These are phyloP conservation scores for Heliconius sara DNA, from an alignment of 2,888 invertebrate genomes.

Conservation along the genomic window DNA sequence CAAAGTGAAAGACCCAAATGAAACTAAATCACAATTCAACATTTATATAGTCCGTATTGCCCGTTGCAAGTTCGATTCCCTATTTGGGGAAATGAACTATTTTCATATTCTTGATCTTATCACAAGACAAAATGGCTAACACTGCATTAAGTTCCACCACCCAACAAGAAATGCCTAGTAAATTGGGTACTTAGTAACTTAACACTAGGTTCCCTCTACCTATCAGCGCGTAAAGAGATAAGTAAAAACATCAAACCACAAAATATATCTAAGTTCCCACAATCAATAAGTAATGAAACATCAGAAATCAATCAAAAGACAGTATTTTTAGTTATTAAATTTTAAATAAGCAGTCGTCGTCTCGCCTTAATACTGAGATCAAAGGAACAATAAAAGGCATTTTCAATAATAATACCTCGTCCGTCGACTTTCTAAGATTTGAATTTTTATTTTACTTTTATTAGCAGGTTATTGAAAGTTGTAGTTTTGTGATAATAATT, in stretches of 20 bases:
- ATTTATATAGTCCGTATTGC: no score
- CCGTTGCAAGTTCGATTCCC: no score
- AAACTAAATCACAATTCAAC: no score
- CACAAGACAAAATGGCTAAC: no score
- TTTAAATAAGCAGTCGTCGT: conserved; percentile 27
- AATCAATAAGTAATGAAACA: background rate
- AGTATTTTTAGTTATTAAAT: conserved; percentile 15
- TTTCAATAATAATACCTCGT: conserved; percentile 33
- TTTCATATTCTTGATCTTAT: no score
- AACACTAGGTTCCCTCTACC: no score
- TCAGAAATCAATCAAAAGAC: conserved; percentile 16
- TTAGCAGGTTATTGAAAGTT: background rate
- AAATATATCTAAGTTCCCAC: background rate
- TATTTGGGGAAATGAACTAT: no score
- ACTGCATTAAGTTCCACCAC: no score
- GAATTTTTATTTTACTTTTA: conserved; percentile 1
- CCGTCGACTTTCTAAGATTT: background rate
- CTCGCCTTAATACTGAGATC: conserved; percentile 40
- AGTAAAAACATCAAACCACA: background rate
- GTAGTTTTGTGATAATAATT: background rate
- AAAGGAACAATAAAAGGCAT: conserved; percentile 42
- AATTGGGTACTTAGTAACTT: no score
- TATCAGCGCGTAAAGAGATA: background rate
- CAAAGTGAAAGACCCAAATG: no score
- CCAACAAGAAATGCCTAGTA: no score